These are phyloP conservation scores for Saguinus imperator DNA, from an alignment of 2,113 vertebrate species.

Conservation along the genomic window DNA sequence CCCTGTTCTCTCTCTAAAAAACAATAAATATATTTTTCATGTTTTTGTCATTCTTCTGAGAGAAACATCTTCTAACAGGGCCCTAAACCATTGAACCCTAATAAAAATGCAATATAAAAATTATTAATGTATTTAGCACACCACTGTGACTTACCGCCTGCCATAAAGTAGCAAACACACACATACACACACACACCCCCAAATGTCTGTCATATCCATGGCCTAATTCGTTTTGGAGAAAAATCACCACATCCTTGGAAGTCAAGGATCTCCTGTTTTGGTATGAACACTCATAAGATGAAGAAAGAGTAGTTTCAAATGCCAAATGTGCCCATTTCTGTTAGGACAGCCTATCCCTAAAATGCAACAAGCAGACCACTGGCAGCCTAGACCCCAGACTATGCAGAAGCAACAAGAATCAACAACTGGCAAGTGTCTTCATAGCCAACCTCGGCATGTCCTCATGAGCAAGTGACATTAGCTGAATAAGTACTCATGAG, in stretches of 20 bases:
- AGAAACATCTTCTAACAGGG: background rate
- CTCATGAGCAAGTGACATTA: background rate
- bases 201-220: background rate
- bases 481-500: background rate
- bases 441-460: background rate
- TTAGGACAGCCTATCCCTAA: background rate
- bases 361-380: background rate
- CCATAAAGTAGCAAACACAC: background rate
- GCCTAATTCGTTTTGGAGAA: constrained; percentile 12
- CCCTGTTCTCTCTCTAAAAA: constrained; percentile 41
- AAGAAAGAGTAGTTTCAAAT: background rate
- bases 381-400: background rate
- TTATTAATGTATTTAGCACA: background rate
- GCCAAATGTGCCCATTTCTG: background rate
- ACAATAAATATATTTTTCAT: constrained; percentile 25
- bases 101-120: background rate
- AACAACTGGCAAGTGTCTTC: background rate
- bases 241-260: background rate
- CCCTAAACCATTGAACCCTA: background rate
- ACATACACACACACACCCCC: background rate
- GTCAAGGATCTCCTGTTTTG: background rate
- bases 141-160: background rate
- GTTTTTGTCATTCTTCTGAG: background rate
- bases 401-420: background rate
- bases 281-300: background rate